phyloP scores from a whole-genome alignment of 2,113 vertebrate genomes.

The Vimba vimba region DNA sequence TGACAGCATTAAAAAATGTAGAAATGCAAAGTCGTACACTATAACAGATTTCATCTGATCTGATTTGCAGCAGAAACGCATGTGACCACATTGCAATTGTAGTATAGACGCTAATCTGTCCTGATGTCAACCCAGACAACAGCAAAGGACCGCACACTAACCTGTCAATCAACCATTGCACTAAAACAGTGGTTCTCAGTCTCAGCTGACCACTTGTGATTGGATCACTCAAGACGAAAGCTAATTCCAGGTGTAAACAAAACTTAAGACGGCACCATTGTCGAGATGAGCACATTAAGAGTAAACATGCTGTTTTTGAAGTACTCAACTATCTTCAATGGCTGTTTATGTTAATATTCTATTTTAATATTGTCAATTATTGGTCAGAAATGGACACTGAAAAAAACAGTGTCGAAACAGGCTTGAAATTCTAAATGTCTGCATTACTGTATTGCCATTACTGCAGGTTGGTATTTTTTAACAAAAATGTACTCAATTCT shows the following conservation, averaged over 20 bases:
- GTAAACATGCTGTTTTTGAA: not conserved
- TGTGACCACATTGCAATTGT: not conserved
- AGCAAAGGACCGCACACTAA: not conserved
- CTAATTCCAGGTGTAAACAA: not conserved
- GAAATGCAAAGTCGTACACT: not conserved
- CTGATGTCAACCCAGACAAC: not conserved
- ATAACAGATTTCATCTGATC: not conserved
- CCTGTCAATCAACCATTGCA: constrained; percentile 8
- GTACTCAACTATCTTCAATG: not conserved
- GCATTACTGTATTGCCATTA: not conserved
- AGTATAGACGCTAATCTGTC: not conserved
- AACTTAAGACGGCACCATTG: not conserved
- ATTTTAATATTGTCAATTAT: not conserved
- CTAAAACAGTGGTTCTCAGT: constrained; percentile 2
- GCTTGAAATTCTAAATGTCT: not conserved
- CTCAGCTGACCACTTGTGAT: constrained; percentile 11
- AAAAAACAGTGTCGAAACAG: not conserved
- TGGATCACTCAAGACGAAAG: not conserved
- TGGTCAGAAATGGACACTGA: not conserved
- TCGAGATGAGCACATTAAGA: not conserved
- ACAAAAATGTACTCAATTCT: not conserved
- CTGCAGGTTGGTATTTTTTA: not conserved
- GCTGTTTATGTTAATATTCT: not conserved
- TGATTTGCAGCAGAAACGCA: not conserved
- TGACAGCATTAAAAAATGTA: not conserved